Evolutionary conservation across 2,888 invertebrate species (phyloP).

Genomic region (Oxyteleia sp.): DNA sequence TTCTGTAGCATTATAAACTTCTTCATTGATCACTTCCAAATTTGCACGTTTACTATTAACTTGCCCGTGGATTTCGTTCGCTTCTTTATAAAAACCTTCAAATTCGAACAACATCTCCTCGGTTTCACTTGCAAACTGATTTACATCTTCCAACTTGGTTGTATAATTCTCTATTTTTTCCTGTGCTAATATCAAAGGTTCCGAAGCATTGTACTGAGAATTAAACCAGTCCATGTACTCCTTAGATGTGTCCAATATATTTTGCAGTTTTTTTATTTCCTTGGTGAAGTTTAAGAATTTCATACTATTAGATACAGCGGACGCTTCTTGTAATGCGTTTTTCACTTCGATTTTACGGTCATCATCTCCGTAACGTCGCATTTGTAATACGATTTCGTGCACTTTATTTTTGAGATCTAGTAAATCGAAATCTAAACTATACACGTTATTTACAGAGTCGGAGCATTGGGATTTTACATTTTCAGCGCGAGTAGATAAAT

Average conservation of each 20-base stretch:
- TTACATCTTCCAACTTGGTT: conserved; percentile 80
- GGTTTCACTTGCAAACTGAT: conserved; percentile 79
- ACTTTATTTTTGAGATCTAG: conserved; percentile 85
- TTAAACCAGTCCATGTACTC: conserved; percentile 83
- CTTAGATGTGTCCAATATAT: conserved; percentile 81
- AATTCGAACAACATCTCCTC: conserved; percentile 84
- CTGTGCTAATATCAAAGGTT: conserved; percentile 77
- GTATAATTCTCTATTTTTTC: conserved; percentile 77
- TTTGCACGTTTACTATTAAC: conserved; percentile 77
- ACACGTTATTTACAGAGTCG: conserved; percentile 85
- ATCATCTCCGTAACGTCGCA: conserved; percentile 87
- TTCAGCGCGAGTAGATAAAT: too few species aligned
- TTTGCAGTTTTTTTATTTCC: conserved; percentile 85
- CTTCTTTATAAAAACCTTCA: conserved; percentile 82
- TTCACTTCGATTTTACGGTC: conserved; percentile 89
- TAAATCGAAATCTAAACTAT: conserved; percentile 84
- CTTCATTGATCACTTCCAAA: too few species aligned
- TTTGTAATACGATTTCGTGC: conserved; percentile 79
- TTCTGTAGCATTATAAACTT: too few species aligned
- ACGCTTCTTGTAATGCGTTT: conserved; percentile 88
- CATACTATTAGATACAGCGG: conserved; percentile 88
- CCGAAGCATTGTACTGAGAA: conserved; percentile 80
- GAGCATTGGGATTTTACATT: conserved; percentile 81
- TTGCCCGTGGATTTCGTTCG: conserved; percentile 78
- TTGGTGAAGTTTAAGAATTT: conserved; percentile 83